phyloP scores from a whole-genome alignment of 2,113 vertebrate species.

The Machaerirhynchus nigripectus region DNA sequence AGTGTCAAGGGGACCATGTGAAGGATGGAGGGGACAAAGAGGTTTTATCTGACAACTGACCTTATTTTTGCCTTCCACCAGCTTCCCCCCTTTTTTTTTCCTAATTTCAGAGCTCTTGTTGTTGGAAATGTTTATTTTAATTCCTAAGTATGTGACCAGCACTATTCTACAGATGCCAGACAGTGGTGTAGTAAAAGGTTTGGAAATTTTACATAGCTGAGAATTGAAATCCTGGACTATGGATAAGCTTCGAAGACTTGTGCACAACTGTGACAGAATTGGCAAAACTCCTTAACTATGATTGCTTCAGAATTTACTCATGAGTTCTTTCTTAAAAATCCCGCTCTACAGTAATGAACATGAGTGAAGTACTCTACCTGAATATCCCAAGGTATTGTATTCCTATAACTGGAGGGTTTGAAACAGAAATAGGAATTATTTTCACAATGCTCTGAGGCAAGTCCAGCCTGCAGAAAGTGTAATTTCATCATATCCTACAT shows the following conservation, averaged over 20 bases:
- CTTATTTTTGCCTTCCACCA: neutral
- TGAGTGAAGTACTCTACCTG: neutral
- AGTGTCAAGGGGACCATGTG: neutral
- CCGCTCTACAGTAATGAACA: neutral
- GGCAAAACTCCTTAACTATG: neutral
- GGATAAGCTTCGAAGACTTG: neutral
- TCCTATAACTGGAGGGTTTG: neutral
- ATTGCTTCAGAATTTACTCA: neutral
- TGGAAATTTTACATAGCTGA: neutral
- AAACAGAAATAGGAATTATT: neutral
- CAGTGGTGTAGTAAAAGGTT: neutral
- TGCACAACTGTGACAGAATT: neutral
- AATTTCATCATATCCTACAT: neutral
- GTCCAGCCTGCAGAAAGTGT: neutral
- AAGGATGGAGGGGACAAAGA: neutral
- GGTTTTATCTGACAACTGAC: neutral
- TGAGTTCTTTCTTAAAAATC: neutral
- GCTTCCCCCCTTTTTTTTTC: rapidly evolving
- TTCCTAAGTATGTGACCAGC: neutral
- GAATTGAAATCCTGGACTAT: neutral
- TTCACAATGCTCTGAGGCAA: neutral
- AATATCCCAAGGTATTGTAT: neutral
- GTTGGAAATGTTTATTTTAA: neutral
- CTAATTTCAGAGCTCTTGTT: neutral
- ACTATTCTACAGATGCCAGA: neutral